Evolutionary conservation across 2,113 vertebrate species (phyloP).

Genomic region (Cynoglossus semilaevis): DNA sequence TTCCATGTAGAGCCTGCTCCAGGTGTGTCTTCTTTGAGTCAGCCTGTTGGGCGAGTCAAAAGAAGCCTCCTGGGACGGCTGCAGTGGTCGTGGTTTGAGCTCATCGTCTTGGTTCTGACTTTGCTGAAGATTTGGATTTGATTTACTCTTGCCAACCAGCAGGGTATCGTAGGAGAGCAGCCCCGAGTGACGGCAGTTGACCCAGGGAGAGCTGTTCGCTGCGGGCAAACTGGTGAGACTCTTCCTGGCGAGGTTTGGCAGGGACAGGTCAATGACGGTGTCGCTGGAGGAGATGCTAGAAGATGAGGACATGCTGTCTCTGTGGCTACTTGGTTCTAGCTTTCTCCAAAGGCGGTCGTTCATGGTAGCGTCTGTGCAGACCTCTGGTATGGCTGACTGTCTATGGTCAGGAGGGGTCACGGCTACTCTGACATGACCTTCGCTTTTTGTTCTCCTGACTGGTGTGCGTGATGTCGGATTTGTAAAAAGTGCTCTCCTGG

Average conservation of each 20-base stretch:
- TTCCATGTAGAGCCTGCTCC: conserved; percentile 84
- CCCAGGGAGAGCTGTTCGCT: conserved; percentile 40
- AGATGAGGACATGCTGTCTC: conserved; percentile 89
- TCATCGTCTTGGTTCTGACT: conserved; percentile 49
- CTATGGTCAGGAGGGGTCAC: conserved; percentile 12
- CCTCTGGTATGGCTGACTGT: conserved; percentile 76
- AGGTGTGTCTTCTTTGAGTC: conserved; percentile 78
- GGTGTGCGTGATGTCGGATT: conserved; percentile 20
- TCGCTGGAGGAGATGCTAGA: conserved; percentile 93
- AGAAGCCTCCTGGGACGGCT: conserved; percentile 23
- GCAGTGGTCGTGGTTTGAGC: conserved; percentile 71
- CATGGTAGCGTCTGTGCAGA: conserved; percentile 81
- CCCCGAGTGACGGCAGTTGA: conserved; percentile 35
- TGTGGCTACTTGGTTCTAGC: conserved; percentile 78
- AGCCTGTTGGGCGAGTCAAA: conserved; percentile 48
- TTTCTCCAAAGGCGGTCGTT: conserved; percentile 88
- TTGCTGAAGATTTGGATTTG: conserved; percentile 86
- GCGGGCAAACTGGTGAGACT: conserved; percentile 71
- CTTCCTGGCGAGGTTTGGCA: conserved; percentile 83
- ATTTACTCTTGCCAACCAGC: conserved; percentile 86
- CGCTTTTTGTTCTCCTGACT: conserved; percentile 75
- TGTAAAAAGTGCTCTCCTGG: conserved; percentile 47
- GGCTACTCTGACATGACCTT: conserved; percentile 67
- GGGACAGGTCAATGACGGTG: conserved; percentile 89
- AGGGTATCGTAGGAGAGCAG: conserved; percentile 47